Evolutionary conservation across 2,113 vertebrate genomes (phyloP), one percentile per base, ranked within the genome.

Genomic region (Myrmecophaga tridactyla): DNA sequence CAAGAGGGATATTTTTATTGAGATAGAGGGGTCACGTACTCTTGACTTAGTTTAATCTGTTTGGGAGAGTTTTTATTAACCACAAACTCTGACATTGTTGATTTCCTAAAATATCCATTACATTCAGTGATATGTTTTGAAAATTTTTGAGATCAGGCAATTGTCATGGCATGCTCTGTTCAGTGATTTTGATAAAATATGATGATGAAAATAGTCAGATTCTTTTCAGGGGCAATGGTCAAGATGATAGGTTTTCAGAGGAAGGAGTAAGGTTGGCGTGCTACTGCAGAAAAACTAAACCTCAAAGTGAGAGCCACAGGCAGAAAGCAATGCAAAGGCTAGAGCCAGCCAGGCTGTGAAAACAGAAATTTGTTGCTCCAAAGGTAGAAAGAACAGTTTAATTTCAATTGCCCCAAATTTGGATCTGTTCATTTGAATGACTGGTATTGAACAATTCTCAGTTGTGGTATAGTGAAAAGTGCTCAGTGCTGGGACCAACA

Each of bases 91-190:
- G 29, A 93, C 89, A 62, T 77, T 29, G 13, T 46, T 73, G 75
- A 86, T 84, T 96, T 95, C 80, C 31, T 73, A 65, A 94, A 92
- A 91, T 92, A 73, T 76, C 76, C 92, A 4, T 95, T 95, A 81
- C 51, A 82, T 85, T 48, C 46, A 86, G 46, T 78, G n/a, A 78
- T 70, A 75, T 56, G 41, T 93, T 96, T 93, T 90, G 27, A 27
- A 93, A 53, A 65, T 34, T 58, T 91, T 92, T 86, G 8, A 69
- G 89, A 91, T 73, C 12, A 21, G 56, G 13, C 14, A 43, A 84
- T 92, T 90, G 29, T 39, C 62, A 27, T 67, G 29, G 43, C 43
- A 72, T 9, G 39, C 27, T 95, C 39, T 94, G 69, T 39, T 95
- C 65, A 43, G 12, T 46, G 34, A n/a, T 96, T 95, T 96, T 84